phyloP scores from a whole-genome alignment of 2,113 vertebrate genomes.

The Rhagologus leucostigma region DNA sequence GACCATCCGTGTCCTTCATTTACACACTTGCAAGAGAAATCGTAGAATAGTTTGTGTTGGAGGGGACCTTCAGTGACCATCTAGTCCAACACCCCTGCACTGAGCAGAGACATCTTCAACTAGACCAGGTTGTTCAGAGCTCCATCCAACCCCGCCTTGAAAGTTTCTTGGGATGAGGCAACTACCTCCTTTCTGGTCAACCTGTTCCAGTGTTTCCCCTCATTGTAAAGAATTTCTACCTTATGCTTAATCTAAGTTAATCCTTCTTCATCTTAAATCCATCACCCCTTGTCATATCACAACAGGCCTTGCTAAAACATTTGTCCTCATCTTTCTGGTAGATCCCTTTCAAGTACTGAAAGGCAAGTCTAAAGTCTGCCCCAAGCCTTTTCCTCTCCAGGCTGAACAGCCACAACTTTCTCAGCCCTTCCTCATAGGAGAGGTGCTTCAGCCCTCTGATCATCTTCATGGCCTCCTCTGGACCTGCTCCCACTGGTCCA shows the following conservation, averaged over 20 bases:
- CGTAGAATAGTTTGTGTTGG: neutral
- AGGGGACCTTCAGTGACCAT: neutral
- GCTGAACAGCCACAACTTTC: neutral
- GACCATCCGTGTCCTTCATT: neutral
- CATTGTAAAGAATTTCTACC: neutral
- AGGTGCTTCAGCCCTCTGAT: neutral
- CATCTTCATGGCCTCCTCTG: neutral
- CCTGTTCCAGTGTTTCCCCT: neutral
- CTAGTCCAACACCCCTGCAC: neutral
- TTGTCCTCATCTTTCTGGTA: neutral
- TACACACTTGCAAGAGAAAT: neutral
- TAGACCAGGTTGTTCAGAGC: neutral
- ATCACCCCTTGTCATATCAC: neutral
- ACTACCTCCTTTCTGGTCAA: neutral
- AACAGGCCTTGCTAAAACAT: neutral
- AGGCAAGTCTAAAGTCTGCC: neutral
- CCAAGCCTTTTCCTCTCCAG: neutral
- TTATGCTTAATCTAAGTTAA: neutral
- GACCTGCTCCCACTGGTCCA: neutral
- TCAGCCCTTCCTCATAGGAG: neutral
- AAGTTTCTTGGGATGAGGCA: neutral
- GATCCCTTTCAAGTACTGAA: neutral
- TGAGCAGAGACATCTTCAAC: neutral
- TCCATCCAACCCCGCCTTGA: neutral
- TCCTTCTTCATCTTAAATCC: neutral